Conservation (phyloP, 2,888 invertebrate genomes). For the Philereme transversata region DNA sequence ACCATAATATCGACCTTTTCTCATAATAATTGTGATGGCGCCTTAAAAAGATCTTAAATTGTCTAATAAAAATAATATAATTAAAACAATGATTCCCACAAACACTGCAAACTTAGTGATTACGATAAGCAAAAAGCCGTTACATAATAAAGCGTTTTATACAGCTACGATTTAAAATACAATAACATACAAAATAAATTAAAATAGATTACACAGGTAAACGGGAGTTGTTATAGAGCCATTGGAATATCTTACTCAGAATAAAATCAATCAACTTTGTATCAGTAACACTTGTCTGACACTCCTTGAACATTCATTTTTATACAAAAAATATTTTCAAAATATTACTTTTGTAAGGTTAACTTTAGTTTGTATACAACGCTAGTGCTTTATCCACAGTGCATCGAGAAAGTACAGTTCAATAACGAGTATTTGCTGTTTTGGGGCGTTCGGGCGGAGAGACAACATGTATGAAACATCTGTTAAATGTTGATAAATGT, state of each 20-base stretch:
- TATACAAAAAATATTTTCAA: slow-evolving; percentile 36
- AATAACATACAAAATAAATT: slow-evolving; percentile 71
- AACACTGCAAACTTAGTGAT: slow-evolving; percentile 66
- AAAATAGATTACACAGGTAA: slow-evolving; percentile 42
- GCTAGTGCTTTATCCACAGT: slow-evolving; percentile 70
- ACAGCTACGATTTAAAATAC: slow-evolving; percentile 71
- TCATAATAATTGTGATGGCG: slow-evolving; percentile 72
- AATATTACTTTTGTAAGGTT: slow-evolving; percentile 38
- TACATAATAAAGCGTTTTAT: slow-evolving; percentile 61
- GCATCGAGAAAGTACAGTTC: slow-evolving; percentile 50
- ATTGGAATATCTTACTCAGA: slow-evolving; percentile 54
- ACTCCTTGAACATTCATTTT: slow-evolving; percentile 41
- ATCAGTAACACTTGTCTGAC: slow-evolving; percentile 49
- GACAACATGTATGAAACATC: slow-evolving; percentile 24
- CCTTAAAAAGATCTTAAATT: slow-evolving; percentile 69
- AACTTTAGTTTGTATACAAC: slow-evolving; percentile 43
- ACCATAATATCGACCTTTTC: slow-evolving; percentile 65
- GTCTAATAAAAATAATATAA: slow-evolving; percentile 72
- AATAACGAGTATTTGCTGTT: slow-evolving; percentile 43
- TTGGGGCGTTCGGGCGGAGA: slow-evolving; percentile 29
- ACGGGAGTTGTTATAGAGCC: slow-evolving; percentile 43
- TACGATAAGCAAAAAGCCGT: slow-evolving; percentile 68
- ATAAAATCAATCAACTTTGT: slow-evolving; percentile 44
- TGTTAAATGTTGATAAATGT: slow-evolving; percentile 24
- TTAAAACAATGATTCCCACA: slow-evolving; percentile 65